Evolutionary conservation across 2,113 vertebrate species (phyloP), one percentile per base, ranked within the genome.

Genomic region (Perca schrenkii): DNA sequence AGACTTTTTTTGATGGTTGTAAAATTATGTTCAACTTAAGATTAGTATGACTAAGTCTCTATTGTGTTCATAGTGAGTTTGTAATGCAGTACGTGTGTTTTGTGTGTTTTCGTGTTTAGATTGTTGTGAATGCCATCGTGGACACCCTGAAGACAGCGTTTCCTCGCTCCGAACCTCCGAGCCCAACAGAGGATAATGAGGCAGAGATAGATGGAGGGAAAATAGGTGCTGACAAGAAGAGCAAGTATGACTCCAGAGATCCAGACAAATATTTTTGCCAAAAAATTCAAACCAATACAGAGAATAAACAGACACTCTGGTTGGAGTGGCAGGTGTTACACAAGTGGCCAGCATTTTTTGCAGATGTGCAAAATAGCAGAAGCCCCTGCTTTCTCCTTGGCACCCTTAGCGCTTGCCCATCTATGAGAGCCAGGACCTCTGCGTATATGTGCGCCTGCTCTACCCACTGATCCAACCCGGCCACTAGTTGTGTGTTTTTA

Each of bases 61-160:
- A 2, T 28, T 69, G 22, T 1, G 13, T 56, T 36, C 4, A 63
- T n/a, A 31, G 25, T 28, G 7, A 60, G 52, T 36, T 54, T 65
- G 5, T 25, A 31, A 36, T 43, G 8, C 4, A 34, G 12, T 15
- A 3, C 2, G 4, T 25, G 0, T 40, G 0, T 52, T 34, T 7
- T 40, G 15, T 71, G 17, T 82, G 8, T 62, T 4, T 77, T 15
- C 70, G 14, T 66, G 19, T 74, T 61, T 91, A 99, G 98, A 97
- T 99, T n/a, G 96, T 99, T 70, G 96, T 99, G 92, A 98, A 96
- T 60, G 98, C 97, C 60, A 98, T 99, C 0, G 97, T 99, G 91
- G 98, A 98, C 86, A 99, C 98, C 0, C n/a, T 99, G 93, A 99
- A 99, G 95, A 99, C 98, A 0, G 98, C 98, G 0, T 99, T 99